These are phyloP conservation scores for Morbakka virulenta DNA, from an alignment of 30 jellyfish, hydroid and myxozoan species.

Conservation along the genomic window DNA sequence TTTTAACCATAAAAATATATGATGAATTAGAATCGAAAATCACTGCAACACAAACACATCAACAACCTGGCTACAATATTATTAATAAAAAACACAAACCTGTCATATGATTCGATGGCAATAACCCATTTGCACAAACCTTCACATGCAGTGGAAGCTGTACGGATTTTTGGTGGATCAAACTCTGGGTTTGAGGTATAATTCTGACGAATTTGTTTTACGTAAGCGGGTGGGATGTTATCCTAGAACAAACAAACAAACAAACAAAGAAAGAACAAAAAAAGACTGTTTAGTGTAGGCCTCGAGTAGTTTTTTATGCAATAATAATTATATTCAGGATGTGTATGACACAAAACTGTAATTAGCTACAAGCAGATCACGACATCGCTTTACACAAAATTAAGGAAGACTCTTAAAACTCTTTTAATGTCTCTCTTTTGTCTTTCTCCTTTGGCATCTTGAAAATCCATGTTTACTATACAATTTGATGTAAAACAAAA, in stretches of 20 bases:
- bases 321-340: too few species aligned
- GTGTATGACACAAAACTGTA: too few species aligned
- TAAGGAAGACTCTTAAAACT: too few species aligned
- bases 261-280: conserved; percentile 1
- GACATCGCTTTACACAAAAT: too few species aligned
- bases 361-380: too few species aligned
- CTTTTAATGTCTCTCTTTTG: too few species aligned
- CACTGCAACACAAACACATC: neutral
- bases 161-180: conserved; percentile 87
- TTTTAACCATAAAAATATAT: neutral
- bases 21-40: neutral
- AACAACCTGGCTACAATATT: neutral
- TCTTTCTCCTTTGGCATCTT: too few species aligned
- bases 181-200: conserved; percentile 91
- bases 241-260: conserved; percentile 55
- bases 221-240: conserved; percentile 74
- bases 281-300: too few species aligned
- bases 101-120: conserved; percentile 98
- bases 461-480: too few species aligned
- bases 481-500: too few species aligned
- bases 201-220: conserved; percentile 77
- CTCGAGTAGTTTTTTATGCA: too few species aligned
- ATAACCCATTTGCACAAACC: conserved; percentile 99
- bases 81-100: conserved; percentile 24
- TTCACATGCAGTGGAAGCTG: conserved; percentile 98